Evolutionary conservation across 2,113 vertebrate species (phyloP).

Genomic region (Thoracochromis brauschi): DNA sequence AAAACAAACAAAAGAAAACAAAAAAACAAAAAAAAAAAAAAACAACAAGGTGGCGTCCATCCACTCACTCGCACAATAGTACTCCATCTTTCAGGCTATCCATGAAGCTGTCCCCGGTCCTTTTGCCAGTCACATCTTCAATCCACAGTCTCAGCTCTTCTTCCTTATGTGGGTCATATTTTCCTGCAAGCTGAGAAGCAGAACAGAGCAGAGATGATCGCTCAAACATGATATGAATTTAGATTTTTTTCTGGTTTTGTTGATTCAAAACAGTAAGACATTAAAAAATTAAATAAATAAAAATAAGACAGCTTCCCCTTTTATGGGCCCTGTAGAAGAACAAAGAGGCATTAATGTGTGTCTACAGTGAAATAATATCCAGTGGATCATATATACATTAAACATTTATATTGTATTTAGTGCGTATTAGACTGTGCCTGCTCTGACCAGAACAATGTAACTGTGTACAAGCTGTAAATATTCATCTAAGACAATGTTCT

Average conservation of each 20-base stretch:
- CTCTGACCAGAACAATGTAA: neutral
- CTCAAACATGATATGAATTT: neutral
- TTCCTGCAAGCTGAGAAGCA: conserved; percentile 81
- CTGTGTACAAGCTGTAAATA: neutral
- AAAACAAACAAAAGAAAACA: neutral
- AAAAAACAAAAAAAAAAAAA: neutral
- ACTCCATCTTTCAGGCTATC: conserved; percentile 87
- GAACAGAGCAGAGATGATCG: neutral
- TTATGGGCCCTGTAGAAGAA: neutral
- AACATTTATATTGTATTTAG: neutral
- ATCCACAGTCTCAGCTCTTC: conserved; percentile 89
- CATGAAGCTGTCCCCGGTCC: conserved; percentile 86
- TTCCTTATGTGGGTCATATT: conserved; percentile 85
- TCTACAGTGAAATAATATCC: neutral
- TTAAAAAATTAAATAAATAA: neutral
- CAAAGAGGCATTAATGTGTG: neutral
- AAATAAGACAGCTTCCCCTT: neutral
- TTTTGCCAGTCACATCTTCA: conserved; percentile 76
- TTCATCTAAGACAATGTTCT: neutral
- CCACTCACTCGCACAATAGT: conserved; percentile 86
- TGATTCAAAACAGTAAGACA: neutral
- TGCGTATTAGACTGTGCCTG: neutral
- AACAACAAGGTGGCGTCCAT: neutral
- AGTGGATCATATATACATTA: neutral
- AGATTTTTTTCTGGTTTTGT: neutral